Evolutionary conservation across 2,888 invertebrate genomes (phyloP).

Genomic region (Pyralis farinalis): DNA sequence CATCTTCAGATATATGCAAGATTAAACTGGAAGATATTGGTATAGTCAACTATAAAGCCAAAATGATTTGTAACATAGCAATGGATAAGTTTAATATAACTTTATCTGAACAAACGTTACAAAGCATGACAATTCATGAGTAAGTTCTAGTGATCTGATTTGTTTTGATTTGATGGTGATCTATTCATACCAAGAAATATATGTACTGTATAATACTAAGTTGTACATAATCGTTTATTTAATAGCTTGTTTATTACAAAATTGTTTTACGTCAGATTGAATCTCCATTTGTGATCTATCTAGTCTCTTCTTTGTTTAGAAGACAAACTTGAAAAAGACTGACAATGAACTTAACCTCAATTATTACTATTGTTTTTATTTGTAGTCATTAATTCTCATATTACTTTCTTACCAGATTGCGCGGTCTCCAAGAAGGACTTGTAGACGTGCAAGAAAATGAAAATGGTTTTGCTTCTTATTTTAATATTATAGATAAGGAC

Average conservation of each 20-base stretch:
- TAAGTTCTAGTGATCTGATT: slow-evolving; percentile 19
- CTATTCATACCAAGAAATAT: too few species aligned
- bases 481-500: slow-evolving; percentile 33
- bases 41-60: slow-evolving; percentile 16
- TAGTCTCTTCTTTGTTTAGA: too few species aligned
- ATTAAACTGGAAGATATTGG: slow-evolving; percentile 22
- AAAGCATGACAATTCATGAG: slow-evolving; percentile 22
- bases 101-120: slow-evolving; percentile 17
- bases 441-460: slow-evolving; percentile 14
- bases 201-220: too few species aligned
- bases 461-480: slow-evolving; percentile 32
- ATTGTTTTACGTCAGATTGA: too few species aligned
- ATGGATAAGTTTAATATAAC: slow-evolving; percentile 18
- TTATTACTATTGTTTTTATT: too few species aligned
- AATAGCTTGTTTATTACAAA: too few species aligned
- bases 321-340: too few species aligned
- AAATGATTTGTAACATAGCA: slow-evolving; percentile 17
- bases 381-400: slow-evolving; percentile 19
- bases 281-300: too few species aligned
- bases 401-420: slow-evolving; percentile 23
- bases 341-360: too few species aligned
- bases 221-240: too few species aligned
- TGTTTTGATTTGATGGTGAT: too few species aligned
- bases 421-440: slow-evolving; percentile 10
- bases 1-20: too few species aligned